Percentiles rank a stretch among this genome's conserved stretches.
These are phyloP conservation scores for Halichoeres trimaculatus DNA, from an alignment of 2,113 vertebrate species.

Conservation along the genomic window DNA sequence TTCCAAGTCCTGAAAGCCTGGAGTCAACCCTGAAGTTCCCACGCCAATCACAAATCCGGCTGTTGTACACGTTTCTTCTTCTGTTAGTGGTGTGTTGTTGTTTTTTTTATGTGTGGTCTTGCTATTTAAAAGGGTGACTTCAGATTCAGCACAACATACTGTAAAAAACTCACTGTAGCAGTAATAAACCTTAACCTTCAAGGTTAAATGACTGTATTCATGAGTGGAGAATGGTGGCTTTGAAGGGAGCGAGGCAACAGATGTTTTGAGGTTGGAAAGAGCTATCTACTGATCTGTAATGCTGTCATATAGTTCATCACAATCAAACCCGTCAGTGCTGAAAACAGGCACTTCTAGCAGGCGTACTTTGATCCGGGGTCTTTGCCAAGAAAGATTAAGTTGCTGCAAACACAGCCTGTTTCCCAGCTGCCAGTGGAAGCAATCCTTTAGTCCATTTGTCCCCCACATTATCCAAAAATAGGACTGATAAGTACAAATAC, in stretches of 20 bases:
- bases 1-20: no score
- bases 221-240: background rate
- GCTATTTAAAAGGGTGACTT: no score
- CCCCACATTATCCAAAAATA: background rate
- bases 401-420: background rate
- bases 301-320: background rate
- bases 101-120: no score
- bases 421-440: background rate
- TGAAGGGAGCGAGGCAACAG: background rate
- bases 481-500: background rate
- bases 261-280: background rate
- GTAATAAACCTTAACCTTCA: no score
- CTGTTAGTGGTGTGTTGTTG: no score
- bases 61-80: no score
- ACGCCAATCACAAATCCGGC: no score
- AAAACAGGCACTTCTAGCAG: background rate
- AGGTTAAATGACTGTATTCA: no score
- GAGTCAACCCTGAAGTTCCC: no score
- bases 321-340: background rate
- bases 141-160: no score
- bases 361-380: background rate
- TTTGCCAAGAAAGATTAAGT: slow-evolving; percentile 1
- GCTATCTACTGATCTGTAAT: background rate
- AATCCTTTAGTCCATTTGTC: background rate
- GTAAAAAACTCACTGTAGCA: no score